Evolutionary conservation across 2,888 invertebrate species (phyloP).

Genomic region (Zaprionus lineosus): DNA sequence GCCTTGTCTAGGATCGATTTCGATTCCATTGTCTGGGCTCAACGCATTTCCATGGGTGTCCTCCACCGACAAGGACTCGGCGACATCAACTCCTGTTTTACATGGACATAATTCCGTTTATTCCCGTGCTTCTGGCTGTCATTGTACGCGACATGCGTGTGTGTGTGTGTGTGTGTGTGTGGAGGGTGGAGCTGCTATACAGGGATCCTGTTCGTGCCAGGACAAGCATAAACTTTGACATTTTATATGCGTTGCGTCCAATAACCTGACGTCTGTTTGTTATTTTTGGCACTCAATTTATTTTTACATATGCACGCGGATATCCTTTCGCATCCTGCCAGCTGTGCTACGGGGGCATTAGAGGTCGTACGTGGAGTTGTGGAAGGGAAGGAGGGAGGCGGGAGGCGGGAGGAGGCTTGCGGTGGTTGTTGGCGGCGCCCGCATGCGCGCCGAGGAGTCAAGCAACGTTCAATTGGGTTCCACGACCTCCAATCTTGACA

Average conservation of each 20-base stretch:
- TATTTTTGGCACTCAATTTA: conserved; percentile 63
- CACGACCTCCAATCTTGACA: conserved; percentile 28
- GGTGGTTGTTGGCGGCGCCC: conserved; percentile 1
- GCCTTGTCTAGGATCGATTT: no score
- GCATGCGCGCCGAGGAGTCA: background rate
- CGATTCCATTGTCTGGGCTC: no score
- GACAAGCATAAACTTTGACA: conserved; percentile 57
- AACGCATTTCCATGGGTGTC: conserved; percentile 8
- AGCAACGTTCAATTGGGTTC: conserved; percentile 16
- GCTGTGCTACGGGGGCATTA: conserved; percentile 11
- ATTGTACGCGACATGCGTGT: conserved; percentile 1
- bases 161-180: background rate
- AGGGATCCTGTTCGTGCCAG: conserved; percentile 20
- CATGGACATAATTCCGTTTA: conserved; percentile 35
- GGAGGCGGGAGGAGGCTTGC: background rate
- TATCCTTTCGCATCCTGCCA: no score
- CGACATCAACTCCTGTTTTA: conserved; percentile 9
- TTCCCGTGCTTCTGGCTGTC: conserved; percentile 9
- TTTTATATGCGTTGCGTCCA: conserved; percentile 52
- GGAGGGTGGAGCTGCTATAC: background rate
- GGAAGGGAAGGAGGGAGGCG: background rate
- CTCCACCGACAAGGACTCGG: conserved; percentile 8
- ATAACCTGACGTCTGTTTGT: conserved; percentile 30
- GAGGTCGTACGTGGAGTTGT: no score
- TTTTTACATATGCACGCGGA: conserved; percentile 50